Evolutionary conservation across 2,888 invertebrate species (phyloP).

Genomic region (Rhaphigaster nebulosa): DNA sequence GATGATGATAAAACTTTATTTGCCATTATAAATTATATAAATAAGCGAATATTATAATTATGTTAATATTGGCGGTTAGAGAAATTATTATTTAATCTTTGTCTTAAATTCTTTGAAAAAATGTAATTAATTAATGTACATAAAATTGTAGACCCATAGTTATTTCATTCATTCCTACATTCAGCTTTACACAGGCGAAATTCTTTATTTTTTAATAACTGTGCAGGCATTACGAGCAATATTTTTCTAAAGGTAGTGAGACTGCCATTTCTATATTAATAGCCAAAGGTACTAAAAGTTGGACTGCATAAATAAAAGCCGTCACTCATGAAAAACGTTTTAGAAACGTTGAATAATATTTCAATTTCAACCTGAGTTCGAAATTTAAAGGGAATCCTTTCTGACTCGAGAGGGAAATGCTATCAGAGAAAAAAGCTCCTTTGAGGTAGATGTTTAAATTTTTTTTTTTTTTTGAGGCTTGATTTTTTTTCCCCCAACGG

Average conservation of each 20-base stretch:
- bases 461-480: neutral
- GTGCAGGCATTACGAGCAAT: neutral
- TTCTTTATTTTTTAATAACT: neutral
- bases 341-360: neutral
- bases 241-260: neutral
- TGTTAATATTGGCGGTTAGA: no score
- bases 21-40: no score
- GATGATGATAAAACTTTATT: no score
- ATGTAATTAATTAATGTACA: no score
- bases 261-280: neutral
- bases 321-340: neutral
- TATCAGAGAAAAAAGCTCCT: neutral
- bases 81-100: no score
- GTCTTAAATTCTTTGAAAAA: no score
- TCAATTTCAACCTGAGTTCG: neutral
- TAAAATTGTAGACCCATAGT: no score
- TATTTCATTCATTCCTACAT: neutral
- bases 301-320: neutral
- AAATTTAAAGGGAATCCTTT: conserved; percentile 9
- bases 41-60: no score
- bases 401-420: neutral
- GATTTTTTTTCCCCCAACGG: neutral
- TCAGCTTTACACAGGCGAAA: neutral
- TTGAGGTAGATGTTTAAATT: neutral
- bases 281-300: neutral